Evolutionary conservation across 2,113 vertebrate species (phyloP), one percentile per base, ranked within the genome.

Genomic region (Panthera uncia): DNA sequence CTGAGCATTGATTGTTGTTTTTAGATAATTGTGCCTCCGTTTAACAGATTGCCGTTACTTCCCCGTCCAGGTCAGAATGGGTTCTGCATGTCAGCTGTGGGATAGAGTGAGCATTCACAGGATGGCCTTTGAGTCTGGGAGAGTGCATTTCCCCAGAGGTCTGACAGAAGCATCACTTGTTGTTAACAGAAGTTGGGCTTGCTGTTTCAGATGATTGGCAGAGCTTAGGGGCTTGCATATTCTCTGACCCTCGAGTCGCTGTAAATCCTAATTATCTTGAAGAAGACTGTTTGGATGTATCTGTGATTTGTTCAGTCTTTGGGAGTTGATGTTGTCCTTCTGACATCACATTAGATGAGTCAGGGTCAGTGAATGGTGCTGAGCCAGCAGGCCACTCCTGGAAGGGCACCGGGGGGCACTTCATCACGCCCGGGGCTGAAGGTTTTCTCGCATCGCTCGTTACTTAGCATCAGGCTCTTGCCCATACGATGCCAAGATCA

Each of bases 221-320:
- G 48, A 93, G 69, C 25, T 73, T 86, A 41, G 89, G 78, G 14
- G 57, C 73, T 86, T 94, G 41, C 8, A 23, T 97, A 23, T 97
- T 91, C 48, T 76, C 36, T 89, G 82, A 80, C 74, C 69, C 55
- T 41, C 27, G 2, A 38, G 29, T 82, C 69, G 66, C 88, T 94
- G 38, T 29, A 68, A 96, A 61, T 31, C 48, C 76, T 95, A 41
- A 61, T 86, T 65, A 7, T 86, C 94, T 76, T 80, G 50, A 74
- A 61, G 55, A 89, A 85, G 55, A 38, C 33, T 48, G 11, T 82
- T 92, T 45, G 29, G 33, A 0, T 80, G 45, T 89, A 63, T 8
- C 80, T 96, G 29, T 79, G 85, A 45, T 94, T 89, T 79, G 76
- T 65, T 74, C 73, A 95, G 31, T 78, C 79, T 48, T 94, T 41